A percentile compares a stretch with the other conserved stretches of the same genome.
Conservation (phyloP, 2,888 invertebrate species). For the Sarcophaga rosellei region DNA sequence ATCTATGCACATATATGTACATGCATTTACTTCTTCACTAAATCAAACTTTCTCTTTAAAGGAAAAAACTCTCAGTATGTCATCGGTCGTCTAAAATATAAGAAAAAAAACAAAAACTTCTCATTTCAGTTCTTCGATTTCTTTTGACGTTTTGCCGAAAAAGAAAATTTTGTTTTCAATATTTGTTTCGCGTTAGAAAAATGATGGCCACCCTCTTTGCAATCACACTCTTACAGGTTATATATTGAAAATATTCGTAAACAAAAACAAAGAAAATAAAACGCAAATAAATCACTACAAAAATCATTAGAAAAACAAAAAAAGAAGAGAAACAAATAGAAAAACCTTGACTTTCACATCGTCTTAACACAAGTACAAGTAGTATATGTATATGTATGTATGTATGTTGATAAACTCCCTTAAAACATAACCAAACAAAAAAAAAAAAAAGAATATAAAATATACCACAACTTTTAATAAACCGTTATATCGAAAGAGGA, state of each 20-base stretch:
- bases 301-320: conserved; percentile 13
- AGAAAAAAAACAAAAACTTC: background rate
- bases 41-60: no score
- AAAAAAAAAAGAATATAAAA: background rate
- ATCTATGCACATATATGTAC: background rate
- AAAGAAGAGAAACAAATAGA: conserved; percentile 12
- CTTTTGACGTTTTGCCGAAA: background rate
- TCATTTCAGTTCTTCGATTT: background rate
- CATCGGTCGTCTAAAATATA: background rate
- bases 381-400: background rate
- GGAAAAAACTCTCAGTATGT: background rate
- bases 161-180: background rate
- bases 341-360: conserved; percentile 70
- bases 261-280: background rate
- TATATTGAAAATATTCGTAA: background rate
- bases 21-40: no score
- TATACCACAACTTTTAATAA: conserved; percentile 1
- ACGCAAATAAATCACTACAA: conserved; percentile 41
- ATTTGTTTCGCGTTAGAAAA: background rate
- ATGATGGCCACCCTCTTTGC: background rate
- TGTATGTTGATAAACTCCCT: conserved; percentile 66
- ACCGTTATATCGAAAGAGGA: background rate
- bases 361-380: conserved; percentile 15
- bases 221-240: background rate
- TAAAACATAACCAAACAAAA: conserved; percentile 47